phyloP scores from a whole-genome alignment of 2,797 vertebrate genomes.

The Amazonetta brasiliensis region DNA sequence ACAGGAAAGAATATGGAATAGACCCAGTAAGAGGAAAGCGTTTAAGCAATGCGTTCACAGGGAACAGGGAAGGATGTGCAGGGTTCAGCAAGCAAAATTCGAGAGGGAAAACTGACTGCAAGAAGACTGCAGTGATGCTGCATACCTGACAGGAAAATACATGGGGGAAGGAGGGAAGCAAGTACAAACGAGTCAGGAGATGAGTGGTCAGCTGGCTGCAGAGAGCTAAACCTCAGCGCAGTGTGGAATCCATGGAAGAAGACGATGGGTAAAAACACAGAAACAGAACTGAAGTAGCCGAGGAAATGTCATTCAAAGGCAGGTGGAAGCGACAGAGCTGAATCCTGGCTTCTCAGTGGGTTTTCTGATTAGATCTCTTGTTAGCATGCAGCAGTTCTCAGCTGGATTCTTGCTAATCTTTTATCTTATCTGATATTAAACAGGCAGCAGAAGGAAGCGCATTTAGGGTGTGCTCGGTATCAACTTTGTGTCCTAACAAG shows the following conservation, averaged over 20 bases:
- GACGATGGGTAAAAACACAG: neutral
- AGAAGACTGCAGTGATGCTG: neutral
- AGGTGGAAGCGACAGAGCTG: neutral
- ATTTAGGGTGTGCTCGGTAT: neutral
- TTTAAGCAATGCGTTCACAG: neutral
- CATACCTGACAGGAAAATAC: neutral
- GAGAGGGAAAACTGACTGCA: neutral
- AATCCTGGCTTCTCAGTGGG: neutral
- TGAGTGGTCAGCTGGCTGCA: neutral
- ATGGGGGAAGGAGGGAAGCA: neutral
- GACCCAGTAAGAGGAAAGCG: neutral
- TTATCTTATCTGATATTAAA: neutral
- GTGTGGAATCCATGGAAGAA: neutral
- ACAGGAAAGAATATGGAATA: neutral
- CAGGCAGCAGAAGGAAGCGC: neutral
- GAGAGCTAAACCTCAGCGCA: neutral
- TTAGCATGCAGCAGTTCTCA: neutral
- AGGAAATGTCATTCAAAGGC: neutral
- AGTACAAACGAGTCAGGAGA: neutral
- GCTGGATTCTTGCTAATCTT: neutral
- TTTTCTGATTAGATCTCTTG: neutral
- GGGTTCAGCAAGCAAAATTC: neutral
- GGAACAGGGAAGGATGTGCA: neutral
- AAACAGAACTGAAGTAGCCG: neutral
- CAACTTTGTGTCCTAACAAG: neutral